phyloP scores from a whole-genome alignment of 2,888 invertebrate species.

The Gisinianus flammeolus region DNA sequence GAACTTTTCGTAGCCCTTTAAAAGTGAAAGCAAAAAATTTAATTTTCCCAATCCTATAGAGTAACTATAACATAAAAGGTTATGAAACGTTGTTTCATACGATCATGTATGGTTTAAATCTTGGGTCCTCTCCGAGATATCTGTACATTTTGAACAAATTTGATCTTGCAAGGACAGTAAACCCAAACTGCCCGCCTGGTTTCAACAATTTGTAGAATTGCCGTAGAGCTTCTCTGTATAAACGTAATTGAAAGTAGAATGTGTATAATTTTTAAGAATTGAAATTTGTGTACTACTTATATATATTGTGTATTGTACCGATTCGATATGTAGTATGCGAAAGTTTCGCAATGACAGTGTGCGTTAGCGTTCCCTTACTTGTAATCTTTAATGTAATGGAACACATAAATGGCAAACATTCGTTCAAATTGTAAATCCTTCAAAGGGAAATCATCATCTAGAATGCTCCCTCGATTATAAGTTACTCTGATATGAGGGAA shows the following conservation, averaged over 20 bases:
- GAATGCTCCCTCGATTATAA: slow-evolving; percentile 40
- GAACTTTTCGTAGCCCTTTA: slow-evolving; percentile 44
- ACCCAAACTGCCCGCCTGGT: slow-evolving; percentile 46
- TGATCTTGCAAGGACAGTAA: slow-evolving; percentile 43
- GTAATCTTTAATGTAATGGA: slow-evolving; percentile 49
- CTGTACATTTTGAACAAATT: slow-evolving; percentile 21
- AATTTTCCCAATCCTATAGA: no score
- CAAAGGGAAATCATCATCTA: slow-evolving; percentile 45
- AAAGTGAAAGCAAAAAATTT: neutral
- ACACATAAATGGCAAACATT: slow-evolving; percentile 51
- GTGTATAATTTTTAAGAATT: neutral
- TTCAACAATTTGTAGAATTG: slow-evolving; percentile 40
- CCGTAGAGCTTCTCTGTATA: slow-evolving; percentile 37
- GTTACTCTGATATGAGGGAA: slow-evolving; percentile 44
- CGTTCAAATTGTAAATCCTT: slow-evolving; percentile 46
- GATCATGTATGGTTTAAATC: slow-evolving; percentile 44
- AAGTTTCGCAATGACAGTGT: neutral
- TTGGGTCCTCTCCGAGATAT: slow-evolving; percentile 29
- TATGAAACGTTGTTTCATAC: slow-evolving; percentile 18
- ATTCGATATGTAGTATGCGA: neutral
- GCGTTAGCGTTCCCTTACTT: slow-evolving; percentile 33
- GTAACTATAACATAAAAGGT: no score
- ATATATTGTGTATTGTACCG: no score
- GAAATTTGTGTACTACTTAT: no score
- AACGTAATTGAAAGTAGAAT: neutral